Base-by-base conservation (phyloP, 2,113 vertebrate genomes). In the Chionis minor region DNA sequence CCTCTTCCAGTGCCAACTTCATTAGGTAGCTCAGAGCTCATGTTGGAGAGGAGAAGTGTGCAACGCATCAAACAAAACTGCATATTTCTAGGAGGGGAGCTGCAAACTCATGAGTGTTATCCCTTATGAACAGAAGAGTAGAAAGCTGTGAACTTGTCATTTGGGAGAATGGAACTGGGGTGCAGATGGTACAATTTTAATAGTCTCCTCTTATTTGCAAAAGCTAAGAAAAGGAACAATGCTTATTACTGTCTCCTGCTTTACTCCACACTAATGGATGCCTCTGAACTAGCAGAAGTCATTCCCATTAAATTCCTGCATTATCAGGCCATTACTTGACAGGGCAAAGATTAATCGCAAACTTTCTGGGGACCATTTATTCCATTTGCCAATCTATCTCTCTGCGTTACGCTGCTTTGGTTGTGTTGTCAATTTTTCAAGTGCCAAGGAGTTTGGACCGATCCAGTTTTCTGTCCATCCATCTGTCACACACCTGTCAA, bases 241-340 rank as follows among this genome's bases (percentile, higher is more conserved):
- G 74, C 59, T 23, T 87, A 61, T 91, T 93, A 88, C 84, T 71
- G 33, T 86, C 44, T 88, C 44, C 54, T 93, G 78, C 56, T 81
- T 92, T 96, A 83, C 96, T 80, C 94, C 71, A 85, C 84, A 30
- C 58, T 96, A 97, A 95, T 94, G 88, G 92, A 93, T 97, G 80
- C 91, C 62, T 96, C 96, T 93, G 86, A 96, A 97, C 96, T 83
- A 89, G 79, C 83, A 92, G 94, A 95, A 97, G 86, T 92, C 3
- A 0, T 95, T 95, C 89, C 92, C 95, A 97, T 96, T 97, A 96
- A 97, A 96, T 94, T 90, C 93, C 79, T 96, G 94, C 95, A 96
- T 97, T 97, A 97, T 97, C 96, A 97, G 96, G 80, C 80, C 94
- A 96, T 97, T 97, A 97, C 92, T 93, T 97, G 97, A 97, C 96